Conservation (phyloP, 2,797 vertebrate genomes). For the Spondyliosoma cantharus region DNA sequence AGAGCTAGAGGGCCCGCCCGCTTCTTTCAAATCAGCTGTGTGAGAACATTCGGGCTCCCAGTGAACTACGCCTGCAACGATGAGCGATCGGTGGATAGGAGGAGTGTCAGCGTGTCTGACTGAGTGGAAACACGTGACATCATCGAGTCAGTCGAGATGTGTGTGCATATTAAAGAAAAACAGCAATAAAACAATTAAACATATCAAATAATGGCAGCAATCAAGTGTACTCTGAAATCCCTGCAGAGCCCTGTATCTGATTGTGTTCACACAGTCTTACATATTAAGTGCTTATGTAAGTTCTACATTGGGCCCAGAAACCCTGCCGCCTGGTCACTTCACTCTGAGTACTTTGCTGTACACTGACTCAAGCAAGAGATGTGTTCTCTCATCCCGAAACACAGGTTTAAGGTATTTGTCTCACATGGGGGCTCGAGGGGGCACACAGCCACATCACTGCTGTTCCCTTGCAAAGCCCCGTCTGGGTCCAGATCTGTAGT, state of each 20-base stretch:
- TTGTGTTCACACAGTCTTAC: slow-evolving; percentile 24
- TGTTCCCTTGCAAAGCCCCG: slow-evolving; percentile 19
- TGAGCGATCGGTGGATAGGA: too few species aligned
- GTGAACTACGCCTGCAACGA: too few species aligned
- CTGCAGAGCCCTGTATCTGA: not conserved
- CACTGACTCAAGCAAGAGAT: slow-evolving; percentile 38
- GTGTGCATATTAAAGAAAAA: not conserved
- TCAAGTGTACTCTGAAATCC: not conserved
- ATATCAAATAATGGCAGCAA: not conserved
- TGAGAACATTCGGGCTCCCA: too few species aligned
- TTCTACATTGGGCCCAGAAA: slow-evolving; percentile 35
- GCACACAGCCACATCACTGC: slow-evolving; percentile 16
- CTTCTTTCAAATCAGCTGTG: too few species aligned
- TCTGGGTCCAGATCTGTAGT: not conserved
- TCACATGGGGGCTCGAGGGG: slow-evolving; percentile 39
- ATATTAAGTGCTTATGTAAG: slow-evolving; percentile 29
- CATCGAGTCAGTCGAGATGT: too few species aligned
- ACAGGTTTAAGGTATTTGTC: slow-evolving; percentile 60
- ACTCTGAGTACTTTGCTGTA: slow-evolving; percentile 48
- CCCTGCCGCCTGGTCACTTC: slow-evolving; percentile 25
- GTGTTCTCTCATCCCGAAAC: slow-evolving; percentile 53
- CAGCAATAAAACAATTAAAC: not conserved
- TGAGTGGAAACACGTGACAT: too few species aligned
- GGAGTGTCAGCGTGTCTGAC: too few species aligned
- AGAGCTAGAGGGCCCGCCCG: too few species aligned